Percentiles rank a stretch among this genome's conserved stretches.
Evolutionary conservation across 2,797 vertebrate genomes (phyloP).

Genomic region (Myotis vivesi): DNA sequence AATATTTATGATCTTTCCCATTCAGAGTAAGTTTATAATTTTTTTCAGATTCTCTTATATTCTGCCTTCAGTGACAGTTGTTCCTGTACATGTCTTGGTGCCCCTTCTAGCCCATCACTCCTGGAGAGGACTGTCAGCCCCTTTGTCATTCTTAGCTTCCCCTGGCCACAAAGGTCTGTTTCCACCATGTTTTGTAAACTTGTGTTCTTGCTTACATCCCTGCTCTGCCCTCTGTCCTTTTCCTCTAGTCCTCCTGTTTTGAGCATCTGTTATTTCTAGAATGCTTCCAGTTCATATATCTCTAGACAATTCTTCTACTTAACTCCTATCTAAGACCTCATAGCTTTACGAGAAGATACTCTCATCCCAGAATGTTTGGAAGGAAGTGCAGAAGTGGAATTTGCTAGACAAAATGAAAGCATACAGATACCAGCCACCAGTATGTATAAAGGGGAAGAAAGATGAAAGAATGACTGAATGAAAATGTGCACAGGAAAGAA

Average conservation of each 20-base stretch:
- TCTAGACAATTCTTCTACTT: background rate
- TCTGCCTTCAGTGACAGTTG: background rate
- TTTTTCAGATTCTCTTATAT: background rate
- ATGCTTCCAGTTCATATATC: background rate
- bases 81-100: background rate
- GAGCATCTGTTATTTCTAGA: background rate
- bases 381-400: background rate
- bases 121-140: background rate
- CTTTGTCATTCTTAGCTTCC: background rate
- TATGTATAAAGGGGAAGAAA: background rate
- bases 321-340: background rate
- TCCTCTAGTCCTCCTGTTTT: background rate
- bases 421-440: background rate
- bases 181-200: background rate
- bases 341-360: background rate
- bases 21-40: background rate
- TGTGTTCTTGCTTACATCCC: background rate
- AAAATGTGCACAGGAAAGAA: background rate
- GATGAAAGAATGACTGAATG: background rate
- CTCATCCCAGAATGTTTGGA: background rate
- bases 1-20: background rate
- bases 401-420: background rate
- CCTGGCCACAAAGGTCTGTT: background rate
- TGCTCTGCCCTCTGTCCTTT: background rate
- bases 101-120: background rate